phyloP scores from a whole-genome alignment of 2,797 vertebrate genomes.

The Enteromius mattozi region DNA sequence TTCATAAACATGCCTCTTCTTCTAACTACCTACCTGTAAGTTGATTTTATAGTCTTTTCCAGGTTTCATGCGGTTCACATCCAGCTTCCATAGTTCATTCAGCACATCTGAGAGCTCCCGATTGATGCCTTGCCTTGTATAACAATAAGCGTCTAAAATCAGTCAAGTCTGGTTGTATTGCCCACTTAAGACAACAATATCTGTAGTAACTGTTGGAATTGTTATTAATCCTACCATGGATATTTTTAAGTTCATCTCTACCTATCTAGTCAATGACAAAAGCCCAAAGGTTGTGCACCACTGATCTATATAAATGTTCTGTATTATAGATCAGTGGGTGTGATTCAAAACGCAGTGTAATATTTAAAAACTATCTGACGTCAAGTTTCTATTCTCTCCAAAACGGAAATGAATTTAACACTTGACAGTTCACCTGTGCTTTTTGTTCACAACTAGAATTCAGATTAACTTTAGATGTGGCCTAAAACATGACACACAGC shows the following conservation, averaged over 20 bases:
- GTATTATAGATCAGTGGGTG: background rate
- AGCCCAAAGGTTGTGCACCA: background rate
- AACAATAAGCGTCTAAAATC: background rate
- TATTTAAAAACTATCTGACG: background rate
- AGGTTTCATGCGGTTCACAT: constrained; percentile 82
- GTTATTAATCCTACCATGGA: background rate
- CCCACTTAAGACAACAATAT: background rate
- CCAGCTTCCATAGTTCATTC: constrained; percentile 82
- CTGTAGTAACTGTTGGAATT: background rate
- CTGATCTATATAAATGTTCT: background rate
- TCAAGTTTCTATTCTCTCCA: background rate
- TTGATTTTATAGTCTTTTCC: constrained; percentile 84
- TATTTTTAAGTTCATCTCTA: background rate
- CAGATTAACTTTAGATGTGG: background rate
- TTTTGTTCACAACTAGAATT: background rate
- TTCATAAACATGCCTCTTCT: background rate
- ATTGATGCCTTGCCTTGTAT: constrained; percentile 72
- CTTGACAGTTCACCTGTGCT: too few relatives aligned
- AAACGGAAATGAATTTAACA: background rate
- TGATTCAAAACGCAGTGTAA: background rate
- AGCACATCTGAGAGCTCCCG: constrained; percentile 82
- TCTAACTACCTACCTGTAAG: constrained; percentile 77
- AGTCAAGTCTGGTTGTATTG: background rate
- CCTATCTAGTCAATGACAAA: background rate
- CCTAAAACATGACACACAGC: background rate